These are phyloP conservation scores for Marasmarcha lunaedactyla DNA, from an alignment of 2,888 invertebrate species.

Conservation along the genomic window DNA sequence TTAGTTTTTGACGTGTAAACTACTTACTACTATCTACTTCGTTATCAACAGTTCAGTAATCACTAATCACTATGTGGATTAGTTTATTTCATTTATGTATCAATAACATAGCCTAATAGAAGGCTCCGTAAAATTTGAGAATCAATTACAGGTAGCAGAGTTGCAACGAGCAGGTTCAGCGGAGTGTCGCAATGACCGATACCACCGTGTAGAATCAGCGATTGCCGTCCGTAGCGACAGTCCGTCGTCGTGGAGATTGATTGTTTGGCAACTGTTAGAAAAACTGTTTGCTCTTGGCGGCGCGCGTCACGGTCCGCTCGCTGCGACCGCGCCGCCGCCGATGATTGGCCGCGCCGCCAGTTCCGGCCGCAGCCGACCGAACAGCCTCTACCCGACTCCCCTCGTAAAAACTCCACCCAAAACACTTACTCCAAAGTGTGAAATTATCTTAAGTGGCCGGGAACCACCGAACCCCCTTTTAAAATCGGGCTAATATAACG, in stretches of 20 bases:
- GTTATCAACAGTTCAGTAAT: no score
- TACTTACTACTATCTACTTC: no score
- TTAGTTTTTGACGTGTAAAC: no score
- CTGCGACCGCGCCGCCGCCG: constrained; percentile 19
- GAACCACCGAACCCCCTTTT: constrained; percentile 48
- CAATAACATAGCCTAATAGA: no score
- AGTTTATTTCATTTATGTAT: no score
- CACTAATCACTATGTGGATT: no score
- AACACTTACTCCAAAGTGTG: constrained; percentile 56
- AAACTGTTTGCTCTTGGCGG: neutral
- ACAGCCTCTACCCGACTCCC: neutral
- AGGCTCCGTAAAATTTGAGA: no score
- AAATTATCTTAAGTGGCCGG: constrained; percentile 62
- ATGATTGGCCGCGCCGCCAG: constrained; percentile 34
- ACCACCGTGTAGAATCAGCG: no score
- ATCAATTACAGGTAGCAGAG: no score
- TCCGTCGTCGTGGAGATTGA: neutral
- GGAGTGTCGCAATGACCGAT: no score
- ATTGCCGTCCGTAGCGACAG: no score
- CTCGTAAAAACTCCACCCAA: constrained; percentile 26
- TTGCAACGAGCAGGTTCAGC: no score
- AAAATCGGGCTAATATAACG: constrained; percentile 58
- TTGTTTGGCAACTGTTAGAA: neutral
- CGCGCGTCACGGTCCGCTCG: constrained; percentile 33
- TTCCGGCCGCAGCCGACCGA: constrained; percentile 9